Percentiles rank a stretch among this genome's conserved stretches.
Conservation (phyloP, 2,797 vertebrate species). For the Chiloscyllium punctatum region DNA sequence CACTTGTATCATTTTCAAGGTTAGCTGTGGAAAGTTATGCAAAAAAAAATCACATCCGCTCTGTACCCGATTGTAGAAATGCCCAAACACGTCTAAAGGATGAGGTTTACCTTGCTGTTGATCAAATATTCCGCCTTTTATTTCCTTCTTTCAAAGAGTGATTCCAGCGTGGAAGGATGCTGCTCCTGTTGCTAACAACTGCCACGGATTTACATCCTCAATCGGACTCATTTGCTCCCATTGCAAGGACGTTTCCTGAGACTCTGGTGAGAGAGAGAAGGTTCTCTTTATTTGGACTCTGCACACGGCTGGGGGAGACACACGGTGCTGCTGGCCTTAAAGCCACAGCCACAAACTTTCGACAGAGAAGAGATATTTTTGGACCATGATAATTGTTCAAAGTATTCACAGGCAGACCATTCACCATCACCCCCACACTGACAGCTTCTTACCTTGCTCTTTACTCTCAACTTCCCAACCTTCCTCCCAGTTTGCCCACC, state of each 20-base stretch:
- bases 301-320: not conserved
- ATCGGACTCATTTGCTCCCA: not conserved
- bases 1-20: not conserved
- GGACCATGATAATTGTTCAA: not conserved
- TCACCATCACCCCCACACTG: not conserved
- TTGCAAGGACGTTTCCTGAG: not conserved
- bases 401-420: not conserved
- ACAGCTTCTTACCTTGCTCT: no score
- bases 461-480: not conserved
- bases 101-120: not conserved
- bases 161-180: not conserved
- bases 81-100: not conserved
- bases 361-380: not conserved
- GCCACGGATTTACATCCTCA: not conserved
- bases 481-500: not conserved
- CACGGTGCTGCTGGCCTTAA: not conserved
- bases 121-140: not conserved
- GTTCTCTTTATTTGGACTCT: not conserved
- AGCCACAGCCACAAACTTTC: not conserved
- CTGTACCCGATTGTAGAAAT: not conserved
- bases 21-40: not conserved
- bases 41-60: not conserved
- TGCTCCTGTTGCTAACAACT: not conserved
- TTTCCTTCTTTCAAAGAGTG: not conserved
- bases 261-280: not conserved